phyloP scores from a whole-genome alignment of 2,888 invertebrate species.

The Caenorhabditis imperialis region DNA sequence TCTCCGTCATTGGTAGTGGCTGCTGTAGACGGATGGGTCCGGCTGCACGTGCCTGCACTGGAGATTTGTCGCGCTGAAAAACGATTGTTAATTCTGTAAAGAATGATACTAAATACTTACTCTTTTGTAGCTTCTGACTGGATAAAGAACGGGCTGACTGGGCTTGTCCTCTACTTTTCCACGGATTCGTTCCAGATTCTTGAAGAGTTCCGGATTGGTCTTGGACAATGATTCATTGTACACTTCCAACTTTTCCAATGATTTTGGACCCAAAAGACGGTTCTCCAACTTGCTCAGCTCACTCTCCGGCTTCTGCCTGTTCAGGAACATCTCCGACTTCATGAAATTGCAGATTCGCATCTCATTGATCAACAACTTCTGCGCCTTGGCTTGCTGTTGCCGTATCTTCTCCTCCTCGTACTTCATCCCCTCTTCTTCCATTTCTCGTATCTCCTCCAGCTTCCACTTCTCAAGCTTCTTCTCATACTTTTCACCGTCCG shows the following conservation, averaged over 20 bases:
- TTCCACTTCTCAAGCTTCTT: neutral
- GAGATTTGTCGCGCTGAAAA: no score
- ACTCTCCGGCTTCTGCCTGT: neutral
- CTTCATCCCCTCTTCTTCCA: neutral
- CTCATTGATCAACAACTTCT: neutral
- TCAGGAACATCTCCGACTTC: slow-evolving; percentile 5
- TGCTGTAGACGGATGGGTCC: neutral
- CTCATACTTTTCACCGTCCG: no score
- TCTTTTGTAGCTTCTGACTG: neutral
- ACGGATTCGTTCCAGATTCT: neutral
- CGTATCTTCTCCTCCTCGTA: neutral
- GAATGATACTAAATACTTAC: no score
- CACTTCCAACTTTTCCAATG: slow-evolving; percentile 2
- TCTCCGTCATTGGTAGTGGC: neutral
- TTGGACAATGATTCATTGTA: slow-evolving; percentile 3
- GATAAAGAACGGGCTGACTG: neutral
- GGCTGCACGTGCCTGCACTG: no score
- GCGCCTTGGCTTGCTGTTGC: slow-evolving; percentile 1
- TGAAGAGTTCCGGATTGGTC: slow-evolving; percentile 1
- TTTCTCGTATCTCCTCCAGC: neutral
- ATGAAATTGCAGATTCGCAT: slow-evolving; percentile 2
- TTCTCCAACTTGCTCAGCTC: neutral
- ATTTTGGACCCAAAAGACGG: neutral
- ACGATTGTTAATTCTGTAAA: neutral
- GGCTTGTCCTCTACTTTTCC: neutral